These are phyloP conservation scores for Scyliorhinus canicula DNA, from an alignment of 2,797 vertebrate genomes.

Conservation along the genomic window DNA sequence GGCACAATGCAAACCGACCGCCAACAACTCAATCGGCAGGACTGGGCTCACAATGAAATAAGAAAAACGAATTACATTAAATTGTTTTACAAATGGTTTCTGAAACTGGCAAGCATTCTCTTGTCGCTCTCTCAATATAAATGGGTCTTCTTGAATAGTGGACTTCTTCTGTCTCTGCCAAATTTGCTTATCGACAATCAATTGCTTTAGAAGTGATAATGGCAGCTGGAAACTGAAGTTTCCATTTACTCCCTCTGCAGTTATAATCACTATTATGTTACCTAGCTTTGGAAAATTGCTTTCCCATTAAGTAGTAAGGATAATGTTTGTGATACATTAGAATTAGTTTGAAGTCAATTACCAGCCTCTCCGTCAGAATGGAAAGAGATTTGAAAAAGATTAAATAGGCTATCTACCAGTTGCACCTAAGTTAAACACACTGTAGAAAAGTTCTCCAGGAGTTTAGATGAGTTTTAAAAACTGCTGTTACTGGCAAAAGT, in stretches of 20 bases:
- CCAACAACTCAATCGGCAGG: background rate
- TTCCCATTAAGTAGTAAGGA: slow-evolving; percentile 16
- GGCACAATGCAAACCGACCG: background rate
- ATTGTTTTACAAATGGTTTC: background rate
- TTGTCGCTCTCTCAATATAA: background rate
- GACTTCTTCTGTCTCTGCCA: background rate
- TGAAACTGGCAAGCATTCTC: background rate
- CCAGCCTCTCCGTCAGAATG: slow-evolving; percentile 16
- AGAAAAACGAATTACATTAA: background rate
- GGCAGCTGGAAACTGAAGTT: background rate
- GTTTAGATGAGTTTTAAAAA: background rate
- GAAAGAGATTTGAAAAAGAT: background rate
- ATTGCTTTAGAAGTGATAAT: background rate
- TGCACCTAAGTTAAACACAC: background rate
- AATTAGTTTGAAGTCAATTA: background rate
- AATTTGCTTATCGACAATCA: background rate
- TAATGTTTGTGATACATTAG: slow-evolving; percentile 7
- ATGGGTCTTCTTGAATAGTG: background rate
- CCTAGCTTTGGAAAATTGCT: background rate
- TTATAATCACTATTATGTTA: background rate
- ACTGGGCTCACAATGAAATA: background rate
- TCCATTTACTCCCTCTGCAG: background rate
- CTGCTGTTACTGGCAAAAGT: background rate
- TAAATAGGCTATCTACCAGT: background rate
- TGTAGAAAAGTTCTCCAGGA: background rate